Evolutionary conservation across 2,797 vertebrate species (phyloP), one percentile per base, ranked within the genome.

Genomic region (Clangula hyemalis): DNA sequence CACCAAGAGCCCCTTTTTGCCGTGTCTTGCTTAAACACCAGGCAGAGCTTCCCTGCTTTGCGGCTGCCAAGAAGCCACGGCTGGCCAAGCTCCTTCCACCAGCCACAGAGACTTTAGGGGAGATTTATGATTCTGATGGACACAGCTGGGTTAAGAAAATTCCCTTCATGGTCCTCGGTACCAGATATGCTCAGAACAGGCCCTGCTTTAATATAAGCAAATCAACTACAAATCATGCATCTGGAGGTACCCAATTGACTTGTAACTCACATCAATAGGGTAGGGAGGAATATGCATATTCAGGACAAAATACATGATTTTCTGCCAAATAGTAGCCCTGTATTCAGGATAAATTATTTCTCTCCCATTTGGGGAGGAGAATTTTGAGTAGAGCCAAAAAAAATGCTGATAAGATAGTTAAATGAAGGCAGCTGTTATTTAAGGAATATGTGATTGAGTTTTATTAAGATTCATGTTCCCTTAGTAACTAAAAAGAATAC

Each of bases 391-490:
- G 41, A 62, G 70, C 1, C 8, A 70, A 22, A 36, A 47, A 45
- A n/a, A 45, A n/a, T 3, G 3, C 41, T 41, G 88, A 22, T 62
- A 57, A 72, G 62, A 36, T 47, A 77, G 70, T 89, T 65, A 65
- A 41, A 9, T 5, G 88, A 79, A 91, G 89, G 83, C 93, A 85
- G 96, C 61, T 92, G 95, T 89, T 96, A 95, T 95, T 95, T 95
- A 54, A 64, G 88, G 94, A 79, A 19, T 69, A 3, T 77, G 9
- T 79, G 91, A 82, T 57, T 36, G 93, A 89, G 86, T 95, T 95
- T 94, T 85, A 92, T 95, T 94, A 95, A 95, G 95, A 95, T 96
- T 89, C 95, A 86, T 14, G 95, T 96, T 97, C 96, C 95, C 95
- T 95, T 95, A 97, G 95, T 94, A 97, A 97, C 96, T 94, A 43